phyloP scores from a whole-genome alignment of 2,888 invertebrate genomes.

The Zygothrica quintamaculata region DNA sequence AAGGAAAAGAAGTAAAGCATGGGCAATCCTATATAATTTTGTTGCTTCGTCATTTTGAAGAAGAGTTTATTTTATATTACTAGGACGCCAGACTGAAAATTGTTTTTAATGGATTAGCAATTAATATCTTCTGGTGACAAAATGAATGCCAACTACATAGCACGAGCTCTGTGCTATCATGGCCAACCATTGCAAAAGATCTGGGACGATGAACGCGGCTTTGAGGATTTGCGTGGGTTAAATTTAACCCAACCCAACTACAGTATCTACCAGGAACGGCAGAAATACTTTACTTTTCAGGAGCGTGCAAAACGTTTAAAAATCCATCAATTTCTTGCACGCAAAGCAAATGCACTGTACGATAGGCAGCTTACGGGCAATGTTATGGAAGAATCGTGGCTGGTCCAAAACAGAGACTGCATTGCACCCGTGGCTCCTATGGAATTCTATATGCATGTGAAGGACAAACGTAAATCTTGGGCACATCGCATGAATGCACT shows the following conservation, averaged over 20 bases:
- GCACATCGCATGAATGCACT: conserved; percentile 91
- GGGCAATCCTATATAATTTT: conserved; percentile 7
- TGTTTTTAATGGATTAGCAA: conserved; percentile 33
- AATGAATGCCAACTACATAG: conserved; percentile 85
- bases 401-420: conserved; percentile 55
- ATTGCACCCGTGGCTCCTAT: conserved; percentile 89
- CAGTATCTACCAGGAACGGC: conserved; percentile 90
- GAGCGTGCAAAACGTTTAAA: conserved; percentile 93
- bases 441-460: conserved; percentile 87
- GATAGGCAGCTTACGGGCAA: conserved; percentile 85
- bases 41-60: not conserved
- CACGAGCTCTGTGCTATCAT: conserved; percentile 92
- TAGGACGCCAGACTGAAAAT: conserved; percentile 32
- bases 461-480: conserved; percentile 90
- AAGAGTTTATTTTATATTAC: conserved; percentile 6
- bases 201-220: conserved; percentile 93
- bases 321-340: conserved; percentile 94
- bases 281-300: conserved; percentile 92
- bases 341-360: conserved; percentile 92
- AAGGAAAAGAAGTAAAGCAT: not conserved
- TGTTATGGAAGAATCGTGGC: conserved; percentile 74
- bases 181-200: conserved; percentile 94
- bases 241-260: conserved; percentile 88
- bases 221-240: conserved; percentile 89
- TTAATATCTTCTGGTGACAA: conserved; percentile 11